Evolutionary conservation across 2,113 vertebrate species (phyloP).

Genomic region (Callorhinus ursinus): DNA sequence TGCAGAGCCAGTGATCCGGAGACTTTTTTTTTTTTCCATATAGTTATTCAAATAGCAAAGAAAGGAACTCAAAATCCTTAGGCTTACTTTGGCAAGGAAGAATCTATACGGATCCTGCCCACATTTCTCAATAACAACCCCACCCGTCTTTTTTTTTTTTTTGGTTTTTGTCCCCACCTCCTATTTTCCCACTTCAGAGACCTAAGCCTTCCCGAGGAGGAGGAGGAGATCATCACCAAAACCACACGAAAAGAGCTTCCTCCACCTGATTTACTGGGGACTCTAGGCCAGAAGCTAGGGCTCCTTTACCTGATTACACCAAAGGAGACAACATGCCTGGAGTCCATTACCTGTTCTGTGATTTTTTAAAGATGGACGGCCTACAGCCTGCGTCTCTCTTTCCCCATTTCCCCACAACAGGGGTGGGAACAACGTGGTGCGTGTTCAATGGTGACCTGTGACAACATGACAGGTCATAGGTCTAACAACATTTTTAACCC

Average conservation of each 20-base stretch:
- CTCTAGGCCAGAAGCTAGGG: not conserved
- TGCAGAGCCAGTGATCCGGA: slow-evolving; percentile 42
- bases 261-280: not conserved
- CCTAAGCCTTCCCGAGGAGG: slow-evolving; percentile 9
- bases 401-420: not conserved
- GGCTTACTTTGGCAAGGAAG: slow-evolving; percentile 48
- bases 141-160: not conserved
- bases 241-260: not conserved
- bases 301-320: not conserved
- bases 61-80: slow-evolving; percentile 48
- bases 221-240: slow-evolving; percentile 22
- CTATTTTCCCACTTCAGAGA: slow-evolving; percentile 43
- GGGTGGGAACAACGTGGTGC: not conserved
- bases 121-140: slow-evolving; percentile 35
- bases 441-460: not conserved
- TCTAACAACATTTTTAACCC: not conserved
- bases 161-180: not conserved
- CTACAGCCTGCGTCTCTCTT: not conserved
- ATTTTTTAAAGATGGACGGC: not conserved
- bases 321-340: not conserved
- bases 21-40: slow-evolving; percentile 2
- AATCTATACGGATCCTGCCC: slow-evolving; percentile 1
- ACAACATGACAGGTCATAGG: not conserved
- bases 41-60: slow-evolving; percentile 66
- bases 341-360: not conserved